Conservation (phyloP, 2,797 vertebrate genomes). For the Betta splendens region DNA sequence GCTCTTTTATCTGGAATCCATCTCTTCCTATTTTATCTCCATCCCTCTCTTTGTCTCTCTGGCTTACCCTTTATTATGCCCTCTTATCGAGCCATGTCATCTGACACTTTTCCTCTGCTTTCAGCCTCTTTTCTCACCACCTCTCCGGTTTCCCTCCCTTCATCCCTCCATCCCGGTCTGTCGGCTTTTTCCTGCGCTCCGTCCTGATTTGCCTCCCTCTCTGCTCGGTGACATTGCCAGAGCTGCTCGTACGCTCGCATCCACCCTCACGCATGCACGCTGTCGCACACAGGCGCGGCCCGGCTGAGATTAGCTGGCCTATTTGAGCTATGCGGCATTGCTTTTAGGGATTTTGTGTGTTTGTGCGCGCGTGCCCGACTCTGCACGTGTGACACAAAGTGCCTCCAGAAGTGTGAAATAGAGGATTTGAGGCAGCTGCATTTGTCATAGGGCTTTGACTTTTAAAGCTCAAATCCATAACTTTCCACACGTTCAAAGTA, state of each 20-base stretch:
- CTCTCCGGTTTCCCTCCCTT: conserved; percentile 45
- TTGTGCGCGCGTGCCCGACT: conserved; percentile 40
- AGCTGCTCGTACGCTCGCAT: conserved; percentile 43
- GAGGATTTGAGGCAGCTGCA: conserved; percentile 67
- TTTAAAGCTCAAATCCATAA: conserved; percentile 63
- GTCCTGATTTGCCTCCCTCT: conserved; percentile 48
- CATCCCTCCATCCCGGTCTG: conserved; percentile 49
- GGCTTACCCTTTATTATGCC: conserved; percentile 53
- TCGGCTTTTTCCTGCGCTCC: conserved; percentile 39
- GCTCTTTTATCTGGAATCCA: conserved; percentile 59
- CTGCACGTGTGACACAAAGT: conserved; percentile 38
- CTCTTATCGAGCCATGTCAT: conserved; percentile 63
- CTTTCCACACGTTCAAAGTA: conserved; percentile 53
- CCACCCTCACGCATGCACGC: conserved; percentile 23
- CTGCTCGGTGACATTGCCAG: conserved; percentile 69
- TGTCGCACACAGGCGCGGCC: conserved; percentile 44
- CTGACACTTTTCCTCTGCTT: conserved; percentile 64
- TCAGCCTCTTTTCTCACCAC: conserved; percentile 51
- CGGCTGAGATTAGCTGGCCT: conserved; percentile 74
- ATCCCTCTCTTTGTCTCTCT: conserved; percentile 56
- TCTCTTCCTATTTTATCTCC: conserved; percentile 56
- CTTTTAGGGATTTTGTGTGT: conserved; percentile 63
- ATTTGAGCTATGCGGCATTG: conserved; percentile 67
- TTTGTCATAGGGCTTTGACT: conserved; percentile 69
- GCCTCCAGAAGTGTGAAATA: conserved; percentile 69